Evolutionary conservation across 2,797 vertebrate genomes (phyloP), one percentile per base, ranked within the genome.

Genomic region (Austrolebias charrua): DNA sequence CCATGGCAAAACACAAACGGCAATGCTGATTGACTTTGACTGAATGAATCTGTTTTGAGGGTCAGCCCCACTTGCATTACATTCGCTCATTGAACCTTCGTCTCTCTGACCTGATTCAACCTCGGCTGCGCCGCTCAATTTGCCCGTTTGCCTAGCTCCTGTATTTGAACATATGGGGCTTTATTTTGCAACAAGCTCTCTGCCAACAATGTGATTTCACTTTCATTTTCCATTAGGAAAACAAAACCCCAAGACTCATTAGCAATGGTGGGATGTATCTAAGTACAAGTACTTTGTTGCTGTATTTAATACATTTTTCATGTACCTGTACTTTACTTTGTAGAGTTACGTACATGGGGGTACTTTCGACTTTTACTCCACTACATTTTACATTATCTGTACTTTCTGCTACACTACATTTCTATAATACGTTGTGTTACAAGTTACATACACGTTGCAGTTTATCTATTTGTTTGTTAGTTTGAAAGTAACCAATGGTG

Each of bases 11-110:
- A 78, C 42, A 56, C 58, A 76, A 78, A 86, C 6, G 58, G 48
- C 76, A 76, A 68, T 55, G 29, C 50, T 84, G 78, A 86, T 67
- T 83, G 78, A 85, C 81, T 82, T 76, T 78, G 76, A 83, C 62
- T 81, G 64, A 82, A 82, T 81, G 43, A 45, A 71, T 81, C 85
- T 81, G 70, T 72, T 66, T 66, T 47, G 43, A 35, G 70, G 66
- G 52, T 73, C 55, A 51, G 69, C 56, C 71, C 70, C 73, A n/a
- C 35, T 76, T 78, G 19, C 64, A 73, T 82, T 75, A 73, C 56
- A 46, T 52, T 71, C 35, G 60, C 75, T 81, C 63, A 69, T 40
- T 78, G 69, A 78, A 75, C 72, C 67, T 55, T 75, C 45, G 0
- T 82, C 28, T 71, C 48, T 18, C 35, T 84, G 83, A 73, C 85